Percentiles rank a stretch among this genome's conserved stretches.
phyloP scores from a whole-genome alignment of 2,888 invertebrate species.

The Ellobium chinense region DNA sequence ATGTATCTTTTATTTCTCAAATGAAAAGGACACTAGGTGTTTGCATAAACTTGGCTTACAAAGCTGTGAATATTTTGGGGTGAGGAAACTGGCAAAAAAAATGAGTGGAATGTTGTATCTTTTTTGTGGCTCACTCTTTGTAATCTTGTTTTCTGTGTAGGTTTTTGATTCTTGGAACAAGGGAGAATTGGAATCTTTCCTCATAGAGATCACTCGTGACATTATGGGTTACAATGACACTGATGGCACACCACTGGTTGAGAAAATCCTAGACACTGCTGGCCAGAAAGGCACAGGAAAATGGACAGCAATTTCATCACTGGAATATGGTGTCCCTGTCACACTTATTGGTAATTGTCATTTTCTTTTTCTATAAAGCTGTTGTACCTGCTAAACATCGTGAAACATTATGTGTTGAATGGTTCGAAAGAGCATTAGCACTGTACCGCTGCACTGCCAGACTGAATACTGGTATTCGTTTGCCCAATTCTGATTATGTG shows the following conservation, averaged over 20 bases:
- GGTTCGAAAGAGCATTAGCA: too few relatives aligned
- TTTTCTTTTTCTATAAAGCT: background rate
- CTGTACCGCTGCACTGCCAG: too few relatives aligned
- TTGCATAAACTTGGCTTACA: too few relatives aligned
- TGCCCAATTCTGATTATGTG: too few relatives aligned
- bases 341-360: slow-evolving; percentile 89
- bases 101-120: too few relatives aligned
- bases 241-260: slow-evolving; percentile 89
- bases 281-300: slow-evolving; percentile 99
- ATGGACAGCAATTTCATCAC: slow-evolving; percentile 98
- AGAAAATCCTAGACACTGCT: slow-evolving; percentile 96
- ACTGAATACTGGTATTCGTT: too few relatives aligned
- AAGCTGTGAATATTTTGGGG: too few relatives aligned
- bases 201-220: slow-evolving; percentile 98
- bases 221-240: slow-evolving; percentile 93
- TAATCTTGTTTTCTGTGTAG: slow-evolving; percentile 67
- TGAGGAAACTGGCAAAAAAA: too few relatives aligned
- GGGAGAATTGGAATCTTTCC: slow-evolving; percentile 92
- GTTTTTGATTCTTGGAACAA: slow-evolving; percentile 97
- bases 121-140: background rate
- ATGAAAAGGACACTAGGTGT: too few relatives aligned
- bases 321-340: slow-evolving; percentile 97
- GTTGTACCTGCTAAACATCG: too few relatives aligned
- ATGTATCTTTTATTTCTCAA: too few relatives aligned
- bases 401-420: too few relatives aligned